phyloP scores from a whole-genome alignment of 1,140 invertebrate genomes.

The Zaprionus kolodkinae region DNA sequence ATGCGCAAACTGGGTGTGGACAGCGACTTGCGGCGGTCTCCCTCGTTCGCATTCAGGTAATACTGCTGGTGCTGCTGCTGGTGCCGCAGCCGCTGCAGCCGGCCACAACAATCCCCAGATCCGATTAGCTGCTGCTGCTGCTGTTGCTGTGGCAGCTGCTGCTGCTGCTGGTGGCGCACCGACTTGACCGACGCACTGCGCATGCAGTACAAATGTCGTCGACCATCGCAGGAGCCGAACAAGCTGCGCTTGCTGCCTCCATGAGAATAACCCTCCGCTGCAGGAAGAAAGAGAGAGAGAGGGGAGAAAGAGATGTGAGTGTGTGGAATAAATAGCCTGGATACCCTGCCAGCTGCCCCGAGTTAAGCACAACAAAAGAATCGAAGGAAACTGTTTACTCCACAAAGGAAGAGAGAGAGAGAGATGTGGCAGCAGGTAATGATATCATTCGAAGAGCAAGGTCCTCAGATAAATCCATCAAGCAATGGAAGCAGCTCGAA shows the following conservation, averaged over 20 bases:
- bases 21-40: slow-evolving; percentile 64
- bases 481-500: too few species aligned
- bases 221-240: slow-evolving; percentile 62
- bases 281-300: background rate
- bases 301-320: background rate
- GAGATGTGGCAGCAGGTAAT: background rate
- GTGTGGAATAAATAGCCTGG: too few species aligned
- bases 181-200: slow-evolving; percentile 69
- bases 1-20: slow-evolving; percentile 74
- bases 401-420: background rate
- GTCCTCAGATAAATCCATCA: too few species aligned
- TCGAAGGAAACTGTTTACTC: background rate
- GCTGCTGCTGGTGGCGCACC: slow-evolving; percentile 49
- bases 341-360: background rate
- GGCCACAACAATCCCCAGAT: slow-evolving; percentile 49
- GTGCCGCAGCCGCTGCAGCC: slow-evolving; percentile 53
- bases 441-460: too few species aligned
- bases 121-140: slow-evolving; percentile 44
- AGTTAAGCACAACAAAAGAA: background rate
- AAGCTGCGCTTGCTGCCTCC: slow-evolving; percentile 62
- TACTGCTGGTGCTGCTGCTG: slow-evolving; percentile 44
- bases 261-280: slow-evolving; percentile 58
- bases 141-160: slow-evolving; percentile 46
- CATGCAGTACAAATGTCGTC: slow-evolving; percentile 77
- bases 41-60: slow-evolving; percentile 35